Conservation (phyloP, 2,797 vertebrate species). For the Chelon labrosus region DNA sequence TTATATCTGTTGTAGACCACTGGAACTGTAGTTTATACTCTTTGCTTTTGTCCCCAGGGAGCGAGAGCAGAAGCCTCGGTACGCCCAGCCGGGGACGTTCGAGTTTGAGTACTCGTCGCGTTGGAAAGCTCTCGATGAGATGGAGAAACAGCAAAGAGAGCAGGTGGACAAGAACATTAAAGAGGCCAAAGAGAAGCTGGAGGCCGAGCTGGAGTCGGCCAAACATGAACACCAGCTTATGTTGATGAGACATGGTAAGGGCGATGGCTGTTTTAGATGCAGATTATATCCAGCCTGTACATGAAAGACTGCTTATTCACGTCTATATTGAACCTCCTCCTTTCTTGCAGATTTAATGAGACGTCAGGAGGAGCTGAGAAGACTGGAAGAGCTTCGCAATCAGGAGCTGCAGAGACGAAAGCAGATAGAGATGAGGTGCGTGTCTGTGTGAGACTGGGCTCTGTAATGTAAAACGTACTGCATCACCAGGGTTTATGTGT, state of each 20-base stretch:
- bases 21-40: background rate
- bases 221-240: slow-evolving; percentile 98
- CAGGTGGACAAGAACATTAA: slow-evolving; percentile 96
- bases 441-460: background rate
- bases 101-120: slow-evolving; percentile 98
- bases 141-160: slow-evolving; percentile 96
- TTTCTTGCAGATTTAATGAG: slow-evolving; percentile 92
- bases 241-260: slow-evolving; percentile 97
- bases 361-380: slow-evolving; percentile 95
- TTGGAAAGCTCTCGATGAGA: slow-evolving; percentile 98
- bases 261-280: too few relatives aligned
- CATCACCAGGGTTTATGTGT: too few relatives aligned
- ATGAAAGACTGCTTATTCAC: too few relatives aligned
- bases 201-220: slow-evolving; percentile 97
- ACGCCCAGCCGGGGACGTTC: slow-evolving; percentile 98
- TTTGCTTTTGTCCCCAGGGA: slow-evolving; percentile 83
- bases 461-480: too few relatives aligned
- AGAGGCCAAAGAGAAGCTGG: slow-evolving; percentile 97
- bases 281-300: too few relatives aligned
- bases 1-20: too few relatives aligned
- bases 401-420: slow-evolving; percentile 97
- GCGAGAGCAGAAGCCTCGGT: slow-evolving; percentile 92
- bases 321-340: background rate
- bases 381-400: slow-evolving; percentile 96
- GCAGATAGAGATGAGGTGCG: slow-evolving; percentile 95